Conservation (phyloP, 2,797 vertebrate genomes). For the Syngnathus rostellatus region DNA sequence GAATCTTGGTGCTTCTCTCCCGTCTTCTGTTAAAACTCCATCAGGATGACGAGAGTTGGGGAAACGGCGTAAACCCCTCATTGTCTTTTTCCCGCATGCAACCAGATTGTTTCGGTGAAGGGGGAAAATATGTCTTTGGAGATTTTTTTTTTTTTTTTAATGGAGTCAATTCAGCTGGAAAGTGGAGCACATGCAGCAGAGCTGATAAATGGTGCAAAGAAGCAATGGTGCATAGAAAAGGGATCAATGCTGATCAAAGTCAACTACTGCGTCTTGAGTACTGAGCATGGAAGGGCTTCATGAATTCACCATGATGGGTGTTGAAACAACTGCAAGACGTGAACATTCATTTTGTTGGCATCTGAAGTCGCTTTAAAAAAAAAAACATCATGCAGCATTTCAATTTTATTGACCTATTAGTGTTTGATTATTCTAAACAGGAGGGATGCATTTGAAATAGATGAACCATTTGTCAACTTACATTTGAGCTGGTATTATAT, state of each 20-base stretch:
- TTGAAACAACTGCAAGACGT: background rate
- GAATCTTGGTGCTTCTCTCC: conserved; percentile 33
- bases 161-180: conserved; percentile 18
- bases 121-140: background rate
- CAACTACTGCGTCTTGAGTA: conserved; percentile 7
- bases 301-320: background rate
- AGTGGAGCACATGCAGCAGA: conserved; percentile 15
- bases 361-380: background rate
- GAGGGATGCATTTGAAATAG: background rate
- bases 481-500: background rate
- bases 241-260: conserved; percentile 14
- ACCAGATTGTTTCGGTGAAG: background rate
- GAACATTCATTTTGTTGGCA: background rate
- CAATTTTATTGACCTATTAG: background rate
- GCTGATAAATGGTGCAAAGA: conserved; percentile 6
- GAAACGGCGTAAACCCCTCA: background rate
- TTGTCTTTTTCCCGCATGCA: background rate
- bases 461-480: background rate
- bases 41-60: conserved; percentile 25
- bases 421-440: background rate
- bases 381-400: background rate
- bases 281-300: background rate
- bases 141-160: background rate
- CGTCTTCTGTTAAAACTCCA: conserved; percentile 54
- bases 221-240: conserved; percentile 12